Evolutionary conservation across 2,888 invertebrate genomes (phyloP).

Genomic region (Nycteola revayana): DNA sequence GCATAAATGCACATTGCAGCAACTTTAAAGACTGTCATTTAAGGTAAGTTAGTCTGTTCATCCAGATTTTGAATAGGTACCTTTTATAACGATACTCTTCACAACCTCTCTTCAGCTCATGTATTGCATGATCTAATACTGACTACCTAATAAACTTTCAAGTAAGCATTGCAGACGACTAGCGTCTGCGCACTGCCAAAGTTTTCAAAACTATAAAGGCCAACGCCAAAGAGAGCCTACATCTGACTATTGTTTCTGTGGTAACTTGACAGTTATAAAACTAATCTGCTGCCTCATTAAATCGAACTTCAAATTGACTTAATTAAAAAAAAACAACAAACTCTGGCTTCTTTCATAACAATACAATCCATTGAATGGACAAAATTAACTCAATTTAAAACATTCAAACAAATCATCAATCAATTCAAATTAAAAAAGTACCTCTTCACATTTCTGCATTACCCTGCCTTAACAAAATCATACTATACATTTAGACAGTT

Average conservation of each 20-base stretch:
- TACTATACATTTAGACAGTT: constrained; percentile 76
- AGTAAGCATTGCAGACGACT: constrained; percentile 29
- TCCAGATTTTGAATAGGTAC: constrained; percentile 79
- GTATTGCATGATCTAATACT: constrained; percentile 70
- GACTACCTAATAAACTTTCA: constrained; percentile 48
- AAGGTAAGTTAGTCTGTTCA: constrained; percentile 75
- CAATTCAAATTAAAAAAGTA: constrained; percentile 71
- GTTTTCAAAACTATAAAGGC: constrained; percentile 50
- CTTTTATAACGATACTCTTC: constrained; percentile 79
- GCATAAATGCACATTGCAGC: constrained; percentile 80
- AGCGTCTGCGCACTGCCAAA: constrained; percentile 38
- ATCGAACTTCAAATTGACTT: constrained; percentile 74
- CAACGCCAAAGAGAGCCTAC: constrained; percentile 76
- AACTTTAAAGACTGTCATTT: constrained; percentile 62
- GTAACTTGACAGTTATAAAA: constrained; percentile 74
- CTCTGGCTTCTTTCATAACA: constrained; percentile 76
- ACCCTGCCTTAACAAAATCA: constrained; percentile 80
- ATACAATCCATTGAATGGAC: constrained; percentile 79
- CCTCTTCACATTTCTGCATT: constrained; percentile 79
- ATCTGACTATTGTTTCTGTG: constrained; percentile 75
- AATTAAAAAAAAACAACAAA: constrained; percentile 76
- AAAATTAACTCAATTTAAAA: constrained; percentile 78
- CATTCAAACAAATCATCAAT: constrained; percentile 77
- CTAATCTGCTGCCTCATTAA: constrained; percentile 76
- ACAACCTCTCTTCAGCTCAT: constrained; percentile 76